phyloP scores from a whole-genome alignment of 2,113 vertebrate genomes.

The Vulpes vulpes region DNA sequence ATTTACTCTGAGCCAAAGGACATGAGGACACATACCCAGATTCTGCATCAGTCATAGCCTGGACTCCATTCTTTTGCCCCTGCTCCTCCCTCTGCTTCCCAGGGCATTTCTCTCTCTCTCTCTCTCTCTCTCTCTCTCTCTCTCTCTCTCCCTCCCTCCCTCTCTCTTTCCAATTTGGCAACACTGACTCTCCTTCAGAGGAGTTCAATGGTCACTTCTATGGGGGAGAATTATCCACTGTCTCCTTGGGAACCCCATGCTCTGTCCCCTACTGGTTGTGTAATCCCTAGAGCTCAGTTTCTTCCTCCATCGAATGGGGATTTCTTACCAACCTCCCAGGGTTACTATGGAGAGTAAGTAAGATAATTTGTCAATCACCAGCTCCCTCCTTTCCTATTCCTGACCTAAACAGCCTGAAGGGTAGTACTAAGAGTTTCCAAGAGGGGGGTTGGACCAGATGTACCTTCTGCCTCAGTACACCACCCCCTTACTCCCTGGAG shows the following conservation, averaged over 20 bases:
- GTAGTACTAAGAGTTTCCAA: background rate
- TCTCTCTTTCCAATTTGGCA: background rate
- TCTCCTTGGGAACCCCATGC: background rate
- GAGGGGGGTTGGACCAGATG: background rate
- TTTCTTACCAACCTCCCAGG: background rate
- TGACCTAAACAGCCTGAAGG: conserved; percentile 19
- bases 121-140: background rate
- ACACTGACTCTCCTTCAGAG: background rate
- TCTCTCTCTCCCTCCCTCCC: too few relatives aligned
- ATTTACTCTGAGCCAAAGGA: background rate
- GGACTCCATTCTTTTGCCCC: background rate
- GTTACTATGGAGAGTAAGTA: background rate
- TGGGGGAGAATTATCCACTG: background rate
- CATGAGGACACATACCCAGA: background rate
- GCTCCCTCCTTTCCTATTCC: background rate
- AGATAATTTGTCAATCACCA: background rate
- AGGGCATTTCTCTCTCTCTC: background rate
- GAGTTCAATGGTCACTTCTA: background rate
- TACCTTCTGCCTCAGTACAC: background rate
- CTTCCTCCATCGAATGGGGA: background rate
- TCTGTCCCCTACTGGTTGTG: background rate
- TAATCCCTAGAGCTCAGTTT: background rate
- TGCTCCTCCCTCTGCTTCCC: background rate
- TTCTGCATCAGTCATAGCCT: background rate
- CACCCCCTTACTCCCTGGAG: background rate